A percentile compares a stretch with the other conserved stretches of the same genome.
Conservation (phyloP, 2,797 vertebrate genomes). For the Sebastes elongatus region DNA sequence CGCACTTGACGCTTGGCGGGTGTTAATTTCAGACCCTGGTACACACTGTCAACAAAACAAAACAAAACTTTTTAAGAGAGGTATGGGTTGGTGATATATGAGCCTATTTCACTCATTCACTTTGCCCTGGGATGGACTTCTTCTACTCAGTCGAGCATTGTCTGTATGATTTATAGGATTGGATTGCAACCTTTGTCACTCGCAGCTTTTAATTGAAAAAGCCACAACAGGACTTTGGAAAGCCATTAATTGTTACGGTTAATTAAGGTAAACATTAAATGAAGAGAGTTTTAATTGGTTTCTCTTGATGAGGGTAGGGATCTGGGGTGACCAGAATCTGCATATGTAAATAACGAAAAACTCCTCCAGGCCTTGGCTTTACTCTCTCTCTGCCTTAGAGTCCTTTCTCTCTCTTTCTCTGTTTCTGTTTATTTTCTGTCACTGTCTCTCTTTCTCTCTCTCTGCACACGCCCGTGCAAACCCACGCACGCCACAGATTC, state of each 20-base stretch:
- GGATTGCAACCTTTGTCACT: slow-evolving; percentile 70
- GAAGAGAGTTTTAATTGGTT: slow-evolving; percentile 82
- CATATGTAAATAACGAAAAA: slow-evolving; percentile 80
- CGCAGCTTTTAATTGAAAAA: slow-evolving; percentile 76
- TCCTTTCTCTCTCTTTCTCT: background rate
- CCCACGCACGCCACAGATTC: background rate
- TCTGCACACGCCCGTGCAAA: background rate
- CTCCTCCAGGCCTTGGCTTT: slow-evolving; percentile 72
- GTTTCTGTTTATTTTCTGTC: background rate
- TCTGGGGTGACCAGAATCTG: slow-evolving; percentile 77
- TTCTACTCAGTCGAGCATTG: slow-evolving; percentile 46
- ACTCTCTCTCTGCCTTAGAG: slow-evolving; percentile 22
- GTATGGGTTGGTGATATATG: slow-evolving; percentile 19
- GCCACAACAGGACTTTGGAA: slow-evolving; percentile 73
- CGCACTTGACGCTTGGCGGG: no score
- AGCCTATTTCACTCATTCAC: slow-evolving; percentile 37
- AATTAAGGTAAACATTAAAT: slow-evolving; percentile 85
- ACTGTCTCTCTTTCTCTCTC: background rate
- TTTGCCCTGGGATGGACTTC: slow-evolving; percentile 28
- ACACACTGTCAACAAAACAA: background rate
- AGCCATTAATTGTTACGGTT: slow-evolving; percentile 80
- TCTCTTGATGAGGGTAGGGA: slow-evolving; percentile 82
- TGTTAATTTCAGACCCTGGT: background rate
- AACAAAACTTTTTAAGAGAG: background rate
- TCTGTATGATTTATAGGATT: slow-evolving; percentile 63